Conservation (phyloP, 2,797 vertebrate species). For the Alectoris magna region DNA sequence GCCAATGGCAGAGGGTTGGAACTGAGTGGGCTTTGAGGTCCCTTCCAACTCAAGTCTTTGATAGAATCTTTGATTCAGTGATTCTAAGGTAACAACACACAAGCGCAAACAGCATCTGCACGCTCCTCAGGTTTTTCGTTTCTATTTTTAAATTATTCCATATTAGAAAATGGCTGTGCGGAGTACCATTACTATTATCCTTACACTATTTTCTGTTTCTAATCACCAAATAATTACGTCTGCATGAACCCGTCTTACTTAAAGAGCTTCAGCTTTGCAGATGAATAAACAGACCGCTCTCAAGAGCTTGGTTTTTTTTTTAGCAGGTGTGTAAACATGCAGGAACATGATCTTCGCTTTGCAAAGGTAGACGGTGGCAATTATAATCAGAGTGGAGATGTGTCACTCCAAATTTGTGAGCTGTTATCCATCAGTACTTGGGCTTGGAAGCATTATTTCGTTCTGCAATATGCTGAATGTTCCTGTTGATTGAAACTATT, state of each 20-base stretch:
- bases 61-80: too few relatives aligned
- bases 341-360: neutral
- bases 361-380: neutral
- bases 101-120: neutral
- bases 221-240: neutral
- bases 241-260: neutral
- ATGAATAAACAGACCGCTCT: neutral
- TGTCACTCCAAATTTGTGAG: constrained; percentile 36
- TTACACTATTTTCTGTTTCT: neutral
- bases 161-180: neutral
- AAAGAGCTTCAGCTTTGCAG: neutral
- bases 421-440: neutral
- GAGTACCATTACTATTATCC: neutral
- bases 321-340: constrained; percentile 20
- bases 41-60: neutral
- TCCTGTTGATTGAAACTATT: constrained; percentile 46
- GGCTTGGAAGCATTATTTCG: neutral
- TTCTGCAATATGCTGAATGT: neutral
- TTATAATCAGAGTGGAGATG: constrained; percentile 42
- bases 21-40: neutral
- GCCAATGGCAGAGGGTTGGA: neutral
- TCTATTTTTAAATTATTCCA: neutral
- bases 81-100: neutral
- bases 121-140: neutral
- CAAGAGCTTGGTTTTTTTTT: neutral